Percentiles rank a stretch among this genome's conserved stretches.
Evolutionary conservation across 1,140 invertebrate genomes (phyloP).

Genomic region (Matsumurasca onukii): DNA sequence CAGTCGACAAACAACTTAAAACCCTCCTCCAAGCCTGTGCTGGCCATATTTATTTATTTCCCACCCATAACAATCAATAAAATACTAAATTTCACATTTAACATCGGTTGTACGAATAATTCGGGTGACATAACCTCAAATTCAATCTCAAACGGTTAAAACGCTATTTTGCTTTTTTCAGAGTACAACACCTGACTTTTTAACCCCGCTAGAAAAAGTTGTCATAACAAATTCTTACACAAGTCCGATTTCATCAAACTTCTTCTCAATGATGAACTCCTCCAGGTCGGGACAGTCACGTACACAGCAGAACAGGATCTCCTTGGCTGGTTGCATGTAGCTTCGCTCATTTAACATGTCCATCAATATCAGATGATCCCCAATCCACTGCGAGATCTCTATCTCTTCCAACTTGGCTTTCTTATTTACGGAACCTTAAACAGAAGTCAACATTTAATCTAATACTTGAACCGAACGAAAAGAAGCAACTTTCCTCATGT

Average conservation of each 20-base stretch:
- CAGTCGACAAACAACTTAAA: no score
- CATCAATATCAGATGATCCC: neutral
- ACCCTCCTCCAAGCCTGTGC: no score
- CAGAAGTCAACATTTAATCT: neutral
- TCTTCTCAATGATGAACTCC: slow-evolving; percentile 5
- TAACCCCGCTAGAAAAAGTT: neutral
- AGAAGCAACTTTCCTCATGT: neutral
- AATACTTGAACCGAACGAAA: neutral
- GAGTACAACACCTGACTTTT: neutral
- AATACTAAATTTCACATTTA: no score
- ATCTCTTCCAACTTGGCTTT: neutral
- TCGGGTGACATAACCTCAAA: no score
- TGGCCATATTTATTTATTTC: no score
- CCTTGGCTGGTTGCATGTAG: neutral
- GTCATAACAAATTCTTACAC: neutral
- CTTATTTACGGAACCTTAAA: neutral
- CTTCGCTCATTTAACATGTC: neutral
- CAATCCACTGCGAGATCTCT: neutral
- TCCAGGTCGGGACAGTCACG: neutral
- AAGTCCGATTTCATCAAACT: neutral
- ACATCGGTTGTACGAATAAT: no score
- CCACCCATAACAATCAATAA: no score
- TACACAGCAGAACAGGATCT: neutral
- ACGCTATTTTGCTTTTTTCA: neutral
- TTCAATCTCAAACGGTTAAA: neutral